Conservation (phyloP, 2,888 invertebrate species). For the Hirtodrosophila trivittata region DNA sequence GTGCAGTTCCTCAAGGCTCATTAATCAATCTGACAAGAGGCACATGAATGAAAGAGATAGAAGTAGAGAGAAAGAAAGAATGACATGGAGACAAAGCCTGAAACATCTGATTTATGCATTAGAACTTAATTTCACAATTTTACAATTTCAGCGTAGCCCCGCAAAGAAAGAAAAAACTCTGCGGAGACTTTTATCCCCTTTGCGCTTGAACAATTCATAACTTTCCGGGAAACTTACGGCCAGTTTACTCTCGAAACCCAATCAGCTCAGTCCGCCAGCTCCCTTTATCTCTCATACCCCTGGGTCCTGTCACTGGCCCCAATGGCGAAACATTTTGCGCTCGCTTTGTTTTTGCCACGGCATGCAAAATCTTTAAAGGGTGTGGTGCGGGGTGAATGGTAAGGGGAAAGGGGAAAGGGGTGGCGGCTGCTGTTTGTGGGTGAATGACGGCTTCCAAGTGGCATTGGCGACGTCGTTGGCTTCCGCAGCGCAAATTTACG, state of each 20-base stretch:
- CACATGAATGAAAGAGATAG: constrained; percentile 6
- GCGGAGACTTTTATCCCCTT: constrained; percentile 33
- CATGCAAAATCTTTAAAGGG: constrained; percentile 51
- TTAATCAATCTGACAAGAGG: constrained; percentile 64
- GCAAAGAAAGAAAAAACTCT: constrained; percentile 5
- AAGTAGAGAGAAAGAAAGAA: background rate
- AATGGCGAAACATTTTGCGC: constrained; percentile 57
- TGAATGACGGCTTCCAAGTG: constrained; percentile 66
- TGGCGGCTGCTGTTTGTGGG: constrained; percentile 46
- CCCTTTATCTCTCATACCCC: background rate
- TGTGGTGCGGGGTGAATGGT: background rate
- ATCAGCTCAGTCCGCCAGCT: constrained; percentile 38
- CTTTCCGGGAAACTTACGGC: constrained; percentile 41
- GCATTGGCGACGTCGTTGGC: constrained; percentile 42
- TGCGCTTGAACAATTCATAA: constrained; percentile 57
- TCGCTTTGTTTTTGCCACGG: constrained; percentile 61
- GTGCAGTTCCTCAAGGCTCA: constrained; percentile 56
- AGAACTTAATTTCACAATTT: constrained; percentile 61
- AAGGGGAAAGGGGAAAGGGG: constrained; percentile 3
- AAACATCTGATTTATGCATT: constrained; percentile 67
- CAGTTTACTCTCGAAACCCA: constrained; percentile 38
- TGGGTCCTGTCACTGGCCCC: background rate
- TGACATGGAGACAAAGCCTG: background rate
- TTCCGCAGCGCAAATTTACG: constrained; percentile 65
- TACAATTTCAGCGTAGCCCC: constrained; percentile 31